phyloP scores from a whole-genome alignment of 1,140 invertebrate species.

The Aricia agestis region DNA sequence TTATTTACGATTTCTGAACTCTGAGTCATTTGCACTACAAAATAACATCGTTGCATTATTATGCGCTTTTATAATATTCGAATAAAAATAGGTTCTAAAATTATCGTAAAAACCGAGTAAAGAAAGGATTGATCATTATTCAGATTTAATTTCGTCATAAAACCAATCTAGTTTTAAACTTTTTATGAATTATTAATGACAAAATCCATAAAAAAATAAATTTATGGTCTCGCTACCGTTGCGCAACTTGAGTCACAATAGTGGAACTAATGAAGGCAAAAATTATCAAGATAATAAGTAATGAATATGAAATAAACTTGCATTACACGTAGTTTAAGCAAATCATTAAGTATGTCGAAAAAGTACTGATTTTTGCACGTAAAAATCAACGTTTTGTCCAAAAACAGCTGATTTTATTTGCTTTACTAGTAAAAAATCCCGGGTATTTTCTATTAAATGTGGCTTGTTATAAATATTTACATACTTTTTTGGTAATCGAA shows the following conservation, averaged over 20 bases:
- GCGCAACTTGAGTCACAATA: constrained; percentile 2
- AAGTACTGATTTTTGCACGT: neutral
- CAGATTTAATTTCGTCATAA: neutral
- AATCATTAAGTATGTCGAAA: neutral
- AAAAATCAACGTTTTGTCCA: no score
- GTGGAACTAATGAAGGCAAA: constrained; percentile 10
- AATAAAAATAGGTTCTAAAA: no score
- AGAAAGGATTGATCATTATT: neutral
- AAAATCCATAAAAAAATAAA: neutral
- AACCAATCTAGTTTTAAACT: neutral
- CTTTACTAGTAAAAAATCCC: no score
- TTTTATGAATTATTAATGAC: neutral
- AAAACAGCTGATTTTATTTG: no score
- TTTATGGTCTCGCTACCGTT: neutral
- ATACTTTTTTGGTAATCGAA: no score
- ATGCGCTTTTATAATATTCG: no score
- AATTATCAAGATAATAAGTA: constrained; percentile 2
- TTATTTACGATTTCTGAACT: neutral
- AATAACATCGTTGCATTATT: neutral
- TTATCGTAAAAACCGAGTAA: no score
- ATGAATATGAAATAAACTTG: neutral
- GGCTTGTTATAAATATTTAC: no score
- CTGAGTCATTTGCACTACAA: neutral
- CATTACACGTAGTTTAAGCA: constrained; percentile 4
- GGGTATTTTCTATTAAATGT: no score